phyloP scores from a whole-genome alignment of 2,797 vertebrate species.

The Galago senegalensis region DNA sequence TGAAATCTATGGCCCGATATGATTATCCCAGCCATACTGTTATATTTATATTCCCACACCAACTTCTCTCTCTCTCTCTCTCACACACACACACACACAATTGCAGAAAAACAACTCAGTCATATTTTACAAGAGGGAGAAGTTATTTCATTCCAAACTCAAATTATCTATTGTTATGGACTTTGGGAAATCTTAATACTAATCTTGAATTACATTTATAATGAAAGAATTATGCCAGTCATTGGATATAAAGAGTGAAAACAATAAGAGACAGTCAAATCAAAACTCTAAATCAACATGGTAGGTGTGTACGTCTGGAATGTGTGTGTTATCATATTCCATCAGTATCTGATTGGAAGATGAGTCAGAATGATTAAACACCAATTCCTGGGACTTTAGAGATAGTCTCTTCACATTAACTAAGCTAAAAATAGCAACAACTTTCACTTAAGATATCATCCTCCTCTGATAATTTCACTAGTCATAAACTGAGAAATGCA shows the following conservation, averaged over 20 bases:
- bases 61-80: not conserved
- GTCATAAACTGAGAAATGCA: not conserved
- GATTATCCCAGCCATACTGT: not conserved
- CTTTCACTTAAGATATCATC: not conserved
- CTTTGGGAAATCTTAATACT: not conserved
- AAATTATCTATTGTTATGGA: not conserved
- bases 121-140: not conserved
- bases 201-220: not conserved
- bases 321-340: not conserved
- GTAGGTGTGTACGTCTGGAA: fast-evolving
- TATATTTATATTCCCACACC: not conserved
- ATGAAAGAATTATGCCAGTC: not conserved
- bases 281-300: not conserved
- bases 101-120: not conserved
- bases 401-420: not conserved
- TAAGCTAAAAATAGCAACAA: not conserved
- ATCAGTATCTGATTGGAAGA: not conserved
- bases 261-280: not conserved
- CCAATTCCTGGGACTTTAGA: not conserved
- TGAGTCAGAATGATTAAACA: not conserved
- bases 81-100: not conserved
- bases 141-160: not conserved
- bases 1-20: not conserved
- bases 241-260: not conserved
- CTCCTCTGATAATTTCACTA: not conserved